Conservation (phyloP, 2,888 invertebrate species). For the Galeopsomyia nigrocyanea region DNA sequence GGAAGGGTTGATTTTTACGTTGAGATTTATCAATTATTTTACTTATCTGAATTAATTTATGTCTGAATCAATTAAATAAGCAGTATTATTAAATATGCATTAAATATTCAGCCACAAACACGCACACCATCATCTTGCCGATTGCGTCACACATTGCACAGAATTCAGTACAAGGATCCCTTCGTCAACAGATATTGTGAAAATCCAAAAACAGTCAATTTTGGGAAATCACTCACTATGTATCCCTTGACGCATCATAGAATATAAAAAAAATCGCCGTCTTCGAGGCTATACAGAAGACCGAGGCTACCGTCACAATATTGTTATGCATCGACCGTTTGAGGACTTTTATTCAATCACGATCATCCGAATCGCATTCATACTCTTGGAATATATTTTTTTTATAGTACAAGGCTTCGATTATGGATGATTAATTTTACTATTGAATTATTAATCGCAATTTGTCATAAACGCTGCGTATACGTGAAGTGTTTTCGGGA, state of each 20-base stretch:
- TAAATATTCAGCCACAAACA: no score
- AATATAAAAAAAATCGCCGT: background rate
- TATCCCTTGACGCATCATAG: background rate
- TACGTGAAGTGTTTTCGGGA: background rate
- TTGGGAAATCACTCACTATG: slow-evolving; percentile 14
- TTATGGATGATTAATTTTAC: background rate
- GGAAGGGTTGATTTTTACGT: no score
- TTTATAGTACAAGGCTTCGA: slow-evolving; percentile 20
- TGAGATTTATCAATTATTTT: no score
- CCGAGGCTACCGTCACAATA: slow-evolving; percentile 32
- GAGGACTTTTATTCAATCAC: slow-evolving; percentile 19
- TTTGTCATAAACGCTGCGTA: background rate
- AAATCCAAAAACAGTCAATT: slow-evolving; percentile 13
- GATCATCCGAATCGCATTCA: slow-evolving; percentile 16
- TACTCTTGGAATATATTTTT: background rate
- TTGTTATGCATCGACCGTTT: slow-evolving; percentile 37
- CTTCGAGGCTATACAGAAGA: slow-evolving; percentile 28
- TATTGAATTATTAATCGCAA: background rate
- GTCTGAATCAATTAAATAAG: no score
- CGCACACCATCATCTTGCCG: no score
- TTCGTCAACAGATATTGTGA: background rate
- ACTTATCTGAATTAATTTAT: no score
- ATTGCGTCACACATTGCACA: no score
- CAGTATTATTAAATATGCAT: no score
- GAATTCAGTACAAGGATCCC: background rate